phyloP scores from a whole-genome alignment of 2,888 invertebrate genomes.

The Himalopsyche tibetana region DNA sequence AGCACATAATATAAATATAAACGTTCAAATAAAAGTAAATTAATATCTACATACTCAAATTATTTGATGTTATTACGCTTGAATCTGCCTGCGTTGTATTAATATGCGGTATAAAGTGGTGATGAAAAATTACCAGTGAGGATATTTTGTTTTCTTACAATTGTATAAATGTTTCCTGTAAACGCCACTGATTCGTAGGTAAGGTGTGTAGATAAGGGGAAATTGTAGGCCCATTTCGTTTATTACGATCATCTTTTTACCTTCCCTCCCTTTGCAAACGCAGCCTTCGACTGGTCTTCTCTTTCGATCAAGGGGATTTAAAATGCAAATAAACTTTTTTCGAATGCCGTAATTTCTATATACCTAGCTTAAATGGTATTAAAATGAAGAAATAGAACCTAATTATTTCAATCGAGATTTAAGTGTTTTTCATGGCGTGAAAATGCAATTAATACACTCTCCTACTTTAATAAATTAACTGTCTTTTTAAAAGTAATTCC shows the following conservation, averaged over 20 bases:
- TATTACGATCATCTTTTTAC: slow-evolving; percentile 64
- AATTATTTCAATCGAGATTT: slow-evolving; percentile 8
- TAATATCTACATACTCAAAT: too few relatives aligned
- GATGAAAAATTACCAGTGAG: too few relatives aligned
- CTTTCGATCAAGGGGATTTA: slow-evolving; percentile 31
- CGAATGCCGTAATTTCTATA: slow-evolving; percentile 9
- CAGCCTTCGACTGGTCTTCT: slow-evolving; percentile 40
- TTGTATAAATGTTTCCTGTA: background rate
- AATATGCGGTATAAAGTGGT: too few relatives aligned
- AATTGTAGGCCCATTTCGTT: slow-evolving; percentile 62
- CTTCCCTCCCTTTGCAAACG: slow-evolving; percentile 49
- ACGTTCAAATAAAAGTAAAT: too few relatives aligned
- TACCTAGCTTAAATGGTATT: slow-evolving; percentile 31
- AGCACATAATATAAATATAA: too few relatives aligned
- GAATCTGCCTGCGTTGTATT: too few relatives aligned
- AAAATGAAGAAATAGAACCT: slow-evolving; percentile 18
- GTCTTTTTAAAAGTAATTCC: too few relatives aligned
- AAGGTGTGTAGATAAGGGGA: slow-evolving; percentile 55
- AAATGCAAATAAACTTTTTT: slow-evolving; percentile 55
- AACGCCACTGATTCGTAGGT: slow-evolving; percentile 29
- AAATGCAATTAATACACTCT: background rate
- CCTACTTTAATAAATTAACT: too few relatives aligned
- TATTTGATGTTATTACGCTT: too few relatives aligned
- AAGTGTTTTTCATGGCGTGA: background rate
- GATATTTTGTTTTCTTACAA: background rate